Conservation (phyloP, 2,113 vertebrate species). For the Physeter macrocephalus region DNA sequence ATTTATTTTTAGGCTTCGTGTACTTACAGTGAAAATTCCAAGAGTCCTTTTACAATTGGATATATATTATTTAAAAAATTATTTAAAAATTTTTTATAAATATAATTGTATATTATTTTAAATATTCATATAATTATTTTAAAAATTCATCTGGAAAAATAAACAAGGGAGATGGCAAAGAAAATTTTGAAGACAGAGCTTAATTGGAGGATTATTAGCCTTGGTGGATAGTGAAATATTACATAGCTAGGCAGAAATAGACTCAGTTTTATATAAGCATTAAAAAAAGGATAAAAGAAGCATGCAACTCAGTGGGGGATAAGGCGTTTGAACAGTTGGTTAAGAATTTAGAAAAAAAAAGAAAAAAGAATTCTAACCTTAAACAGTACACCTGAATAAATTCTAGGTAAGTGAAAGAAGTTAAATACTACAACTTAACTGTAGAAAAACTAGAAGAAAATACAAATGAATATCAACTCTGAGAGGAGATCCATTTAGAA, state of each 20-base stretch:
- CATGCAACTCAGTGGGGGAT: neutral
- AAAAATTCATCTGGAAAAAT: constrained; percentile 10
- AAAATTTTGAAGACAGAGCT: neutral
- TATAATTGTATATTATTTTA: too few relatives aligned
- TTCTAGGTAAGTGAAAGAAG: constrained; percentile 13
- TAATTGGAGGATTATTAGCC: neutral
- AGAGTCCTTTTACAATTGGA: neutral
- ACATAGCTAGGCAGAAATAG: neutral
- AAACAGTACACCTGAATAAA: neutral
- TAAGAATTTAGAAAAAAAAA: neutral
- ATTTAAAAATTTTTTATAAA: too few relatives aligned
- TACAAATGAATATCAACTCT: neutral
- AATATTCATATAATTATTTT: constrained; percentile 20
- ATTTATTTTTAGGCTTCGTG: neutral
- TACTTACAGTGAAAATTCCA: constrained; percentile 35
- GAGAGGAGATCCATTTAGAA: neutral
- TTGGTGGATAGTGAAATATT: neutral
- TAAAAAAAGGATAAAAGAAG: neutral
- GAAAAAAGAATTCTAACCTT: neutral
- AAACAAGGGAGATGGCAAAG: constrained; percentile 24
- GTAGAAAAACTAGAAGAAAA: constrained; percentile 7
- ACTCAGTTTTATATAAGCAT: neutral
- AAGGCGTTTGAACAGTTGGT: neutral
- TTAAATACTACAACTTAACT: neutral
- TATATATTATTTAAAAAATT: constrained; percentile 23